These are phyloP conservation scores for Isurus oxyrinchus DNA, from an alignment of 2,113 vertebrate genomes.

Conservation along the genomic window DNA sequence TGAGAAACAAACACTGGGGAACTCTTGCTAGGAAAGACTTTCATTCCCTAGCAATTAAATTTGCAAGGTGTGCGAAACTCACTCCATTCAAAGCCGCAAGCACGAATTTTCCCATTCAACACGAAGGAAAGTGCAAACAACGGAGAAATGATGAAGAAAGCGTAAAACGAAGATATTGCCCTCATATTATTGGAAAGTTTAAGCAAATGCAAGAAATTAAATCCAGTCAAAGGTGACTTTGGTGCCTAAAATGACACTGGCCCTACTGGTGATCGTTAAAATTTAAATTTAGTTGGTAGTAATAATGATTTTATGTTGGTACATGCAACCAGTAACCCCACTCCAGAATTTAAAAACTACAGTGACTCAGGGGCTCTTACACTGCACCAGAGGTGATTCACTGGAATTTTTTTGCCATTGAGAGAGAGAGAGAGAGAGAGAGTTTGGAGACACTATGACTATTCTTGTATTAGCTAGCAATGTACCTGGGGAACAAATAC, in stretches of 20 bases:
- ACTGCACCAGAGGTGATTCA: background rate
- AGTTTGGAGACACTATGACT: background rate
- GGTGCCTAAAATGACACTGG: background rate
- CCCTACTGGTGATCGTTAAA: background rate
- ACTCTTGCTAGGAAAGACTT: background rate
- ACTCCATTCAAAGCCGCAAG: background rate
- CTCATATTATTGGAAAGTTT: background rate
- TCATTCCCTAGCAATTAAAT: background rate
- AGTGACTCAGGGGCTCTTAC: background rate
- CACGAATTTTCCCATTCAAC: background rate
- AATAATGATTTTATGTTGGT: background rate
- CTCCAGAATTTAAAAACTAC: background rate
- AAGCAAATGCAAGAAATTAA: background rate
- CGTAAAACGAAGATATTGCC: background rate
- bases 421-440: background rate
- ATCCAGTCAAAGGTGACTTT: background rate
- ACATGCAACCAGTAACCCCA: background rate
- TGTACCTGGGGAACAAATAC: background rate
- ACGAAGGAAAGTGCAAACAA: background rate
- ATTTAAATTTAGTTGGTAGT: background rate
- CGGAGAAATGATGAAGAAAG: background rate
- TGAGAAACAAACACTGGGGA: background rate
- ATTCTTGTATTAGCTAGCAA: background rate
- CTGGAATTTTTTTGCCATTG: background rate
- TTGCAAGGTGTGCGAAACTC: background rate